These are phyloP conservation scores for Butorides virescens DNA, from an alignment of 2,113 vertebrate species.

Conservation along the genomic window DNA sequence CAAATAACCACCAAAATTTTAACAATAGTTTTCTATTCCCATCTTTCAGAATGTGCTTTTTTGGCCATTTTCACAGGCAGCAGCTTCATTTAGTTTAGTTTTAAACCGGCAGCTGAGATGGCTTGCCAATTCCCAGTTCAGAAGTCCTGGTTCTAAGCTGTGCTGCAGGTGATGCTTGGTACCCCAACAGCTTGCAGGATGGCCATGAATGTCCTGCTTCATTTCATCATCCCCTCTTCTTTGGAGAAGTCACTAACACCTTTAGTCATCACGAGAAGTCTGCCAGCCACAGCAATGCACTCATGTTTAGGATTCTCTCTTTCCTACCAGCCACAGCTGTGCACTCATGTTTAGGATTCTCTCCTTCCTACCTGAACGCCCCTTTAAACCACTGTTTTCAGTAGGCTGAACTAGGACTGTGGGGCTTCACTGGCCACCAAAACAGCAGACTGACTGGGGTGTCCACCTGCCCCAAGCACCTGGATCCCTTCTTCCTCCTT, in stretches of 20 bases:
- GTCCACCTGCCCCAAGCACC: neutral
- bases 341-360: neutral
- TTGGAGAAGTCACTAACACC: neutral
- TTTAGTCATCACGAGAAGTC: neutral
- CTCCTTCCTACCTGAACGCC: neutral
- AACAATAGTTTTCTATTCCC: neutral
- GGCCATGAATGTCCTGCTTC: neutral
- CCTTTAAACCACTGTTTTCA: neutral
- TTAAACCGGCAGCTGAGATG: neutral
- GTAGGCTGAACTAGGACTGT: neutral
- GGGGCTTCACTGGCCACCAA: neutral
- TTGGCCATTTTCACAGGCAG: neutral
- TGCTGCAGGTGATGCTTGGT: neutral
- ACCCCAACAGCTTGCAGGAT: neutral
- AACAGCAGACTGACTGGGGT: neutral
- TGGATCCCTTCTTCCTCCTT: neutral
- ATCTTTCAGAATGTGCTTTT: neutral
- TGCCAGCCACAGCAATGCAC: neutral
- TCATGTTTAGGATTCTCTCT: neutral
- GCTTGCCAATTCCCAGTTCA: neutral
- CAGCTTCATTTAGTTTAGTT: neutral
- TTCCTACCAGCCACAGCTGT: neutral
- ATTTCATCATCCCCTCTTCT: neutral
- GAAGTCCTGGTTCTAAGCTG: neutral
- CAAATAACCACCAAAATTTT: neutral